phyloP scores from a whole-genome alignment of 1,140 invertebrate genomes.

The Eurosta solidaginis region DNA sequence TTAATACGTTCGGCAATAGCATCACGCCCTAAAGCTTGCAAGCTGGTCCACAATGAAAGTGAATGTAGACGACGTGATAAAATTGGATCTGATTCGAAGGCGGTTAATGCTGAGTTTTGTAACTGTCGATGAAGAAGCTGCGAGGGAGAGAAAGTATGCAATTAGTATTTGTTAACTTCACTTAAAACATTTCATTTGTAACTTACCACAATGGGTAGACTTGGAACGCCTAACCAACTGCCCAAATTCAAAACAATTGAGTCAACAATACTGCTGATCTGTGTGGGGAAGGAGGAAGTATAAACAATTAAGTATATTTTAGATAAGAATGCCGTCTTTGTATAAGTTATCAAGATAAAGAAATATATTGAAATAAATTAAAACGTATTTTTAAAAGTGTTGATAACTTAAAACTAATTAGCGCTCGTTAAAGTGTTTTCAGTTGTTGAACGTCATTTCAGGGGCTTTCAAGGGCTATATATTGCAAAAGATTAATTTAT shows the following conservation, averaged over 20 bases:
- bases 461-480: neutral
- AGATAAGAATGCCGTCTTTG: neutral
- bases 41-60: constrained; percentile 80
- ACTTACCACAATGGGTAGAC: constrained; percentile 84
- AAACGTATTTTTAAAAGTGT: no score
- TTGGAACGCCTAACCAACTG: constrained; percentile 88
- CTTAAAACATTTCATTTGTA: constrained; percentile 57
- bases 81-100: constrained; percentile 71
- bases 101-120: constrained; percentile 72
- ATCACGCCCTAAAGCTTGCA: constrained; percentile 78
- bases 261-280: constrained; percentile 66
- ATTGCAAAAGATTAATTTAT: neutral
- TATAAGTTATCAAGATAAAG: neutral
- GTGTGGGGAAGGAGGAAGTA: neutral
- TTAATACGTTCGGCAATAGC: constrained; percentile 73
- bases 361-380: no score
- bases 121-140: constrained; percentile 60
- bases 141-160: neutral
- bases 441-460: no score
- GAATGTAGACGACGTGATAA: constrained; percentile 71
- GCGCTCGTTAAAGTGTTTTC: no score
- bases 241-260: constrained; percentile 87
- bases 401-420: no score
- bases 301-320: constrained; percentile 18
- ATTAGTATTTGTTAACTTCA: neutral